Percentiles rank a stretch among this genome's conserved stretches.
phyloP scores from a whole-genome alignment of 92 coral and sea anemone species.

The Palythoa heliodiscus region DNA sequence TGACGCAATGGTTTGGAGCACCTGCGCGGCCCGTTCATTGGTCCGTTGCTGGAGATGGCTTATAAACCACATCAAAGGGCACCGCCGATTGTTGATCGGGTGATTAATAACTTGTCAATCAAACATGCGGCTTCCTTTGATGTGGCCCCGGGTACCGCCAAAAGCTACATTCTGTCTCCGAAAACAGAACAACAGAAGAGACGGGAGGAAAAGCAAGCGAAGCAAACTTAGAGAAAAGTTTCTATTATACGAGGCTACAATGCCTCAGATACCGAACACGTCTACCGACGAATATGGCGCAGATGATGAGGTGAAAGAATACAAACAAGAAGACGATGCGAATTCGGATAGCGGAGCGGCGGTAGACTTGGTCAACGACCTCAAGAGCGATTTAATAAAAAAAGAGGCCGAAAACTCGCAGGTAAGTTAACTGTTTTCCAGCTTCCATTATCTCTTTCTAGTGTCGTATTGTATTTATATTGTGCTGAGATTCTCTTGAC shows the following conservation, averaged over 20 bases:
- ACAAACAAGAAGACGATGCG: slow-evolving; percentile 96
- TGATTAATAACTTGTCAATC: slow-evolving; percentile 99
- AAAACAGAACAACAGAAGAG: slow-evolving; percentile 77
- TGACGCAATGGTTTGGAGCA: slow-evolving; percentile 49
- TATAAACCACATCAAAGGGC: slow-evolving; percentile 47
- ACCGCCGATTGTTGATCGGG: slow-evolving; percentile 80
- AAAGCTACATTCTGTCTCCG: slow-evolving; percentile 66
- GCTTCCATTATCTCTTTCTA: neutral
- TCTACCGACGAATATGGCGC: slow-evolving; percentile 99
- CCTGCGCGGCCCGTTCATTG: slow-evolving; percentile 82
- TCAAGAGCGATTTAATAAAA: slow-evolving; percentile 96
- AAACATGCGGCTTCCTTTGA: slow-evolving; percentile 92
- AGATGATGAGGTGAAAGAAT: slow-evolving; percentile 97
- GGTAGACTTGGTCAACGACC: slow-evolving; percentile 98
- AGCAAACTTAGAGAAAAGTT: slow-evolving; percentile 60
- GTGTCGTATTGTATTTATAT: slow-evolving; percentile 8
- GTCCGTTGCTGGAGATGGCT: slow-evolving; percentile 60
- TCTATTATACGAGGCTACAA: slow-evolving; percentile 74
- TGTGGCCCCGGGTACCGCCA: slow-evolving; percentile 83
- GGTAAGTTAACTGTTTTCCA: slow-evolving; percentile 62
- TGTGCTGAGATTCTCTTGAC: slow-evolving; percentile 26
- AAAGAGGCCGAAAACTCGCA: slow-evolving; percentile 97
- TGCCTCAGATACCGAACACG: slow-evolving; percentile 96
- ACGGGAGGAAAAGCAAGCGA: slow-evolving; percentile 58
- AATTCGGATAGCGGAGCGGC: slow-evolving; percentile 94